Conservation (phyloP, 2,888 invertebrate genomes). For the Troilus luridus region DNA sequence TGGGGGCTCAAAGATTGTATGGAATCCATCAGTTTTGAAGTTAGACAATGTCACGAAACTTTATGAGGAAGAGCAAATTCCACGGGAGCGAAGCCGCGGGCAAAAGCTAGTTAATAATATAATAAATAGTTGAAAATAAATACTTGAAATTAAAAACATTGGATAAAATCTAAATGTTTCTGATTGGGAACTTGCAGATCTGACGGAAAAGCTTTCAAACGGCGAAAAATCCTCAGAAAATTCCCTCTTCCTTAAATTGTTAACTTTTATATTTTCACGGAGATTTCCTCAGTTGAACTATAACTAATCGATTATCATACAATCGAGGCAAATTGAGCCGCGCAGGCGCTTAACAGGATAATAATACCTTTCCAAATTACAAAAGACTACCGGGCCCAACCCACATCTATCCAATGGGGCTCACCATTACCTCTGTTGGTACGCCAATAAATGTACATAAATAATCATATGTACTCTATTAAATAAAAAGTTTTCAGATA, state of each 20-base stretch:
- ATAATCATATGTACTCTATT: no score
- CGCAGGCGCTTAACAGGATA: neutral
- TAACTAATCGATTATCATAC: slow-evolving; percentile 6
- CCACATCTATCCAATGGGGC: neutral
- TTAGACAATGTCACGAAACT: no score
- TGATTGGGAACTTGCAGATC: no score
- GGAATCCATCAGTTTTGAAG: no score
- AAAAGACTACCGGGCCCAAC: neutral
- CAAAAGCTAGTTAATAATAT: no score
- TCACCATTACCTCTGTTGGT: neutral
- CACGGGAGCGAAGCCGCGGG: no score
- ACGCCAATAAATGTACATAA: neutral
- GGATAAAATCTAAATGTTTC: no score
- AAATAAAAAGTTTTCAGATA: no score
- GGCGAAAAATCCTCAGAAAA: neutral
- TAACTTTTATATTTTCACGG: slow-evolving; percentile 5
- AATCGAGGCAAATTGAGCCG: neutral
- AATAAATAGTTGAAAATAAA: no score
- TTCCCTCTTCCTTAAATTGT: neutral
- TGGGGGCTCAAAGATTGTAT: no score
- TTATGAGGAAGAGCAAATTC: no score
- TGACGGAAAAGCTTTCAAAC: neutral
- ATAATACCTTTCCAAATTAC: slow-evolving; percentile 1
- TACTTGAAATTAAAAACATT: no score
- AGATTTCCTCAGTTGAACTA: neutral